Conservation (phyloP, 2,797 vertebrate species). For the Eulemur mongoz region DNA sequence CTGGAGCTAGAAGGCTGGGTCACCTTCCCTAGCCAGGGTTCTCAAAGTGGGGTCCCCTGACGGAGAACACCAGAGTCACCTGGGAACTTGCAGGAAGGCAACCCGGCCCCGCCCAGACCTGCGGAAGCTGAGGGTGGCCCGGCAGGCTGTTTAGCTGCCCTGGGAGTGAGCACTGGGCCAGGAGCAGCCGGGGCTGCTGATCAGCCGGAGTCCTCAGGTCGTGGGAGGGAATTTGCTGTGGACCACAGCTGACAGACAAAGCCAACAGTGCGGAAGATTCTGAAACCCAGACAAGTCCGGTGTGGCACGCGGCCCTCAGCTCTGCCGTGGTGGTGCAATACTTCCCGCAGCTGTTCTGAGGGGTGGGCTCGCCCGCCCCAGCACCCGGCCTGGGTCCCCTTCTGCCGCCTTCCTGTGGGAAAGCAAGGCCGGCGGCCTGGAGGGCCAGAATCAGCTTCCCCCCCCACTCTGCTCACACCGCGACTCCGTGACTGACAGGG, state of each 20-base stretch:
- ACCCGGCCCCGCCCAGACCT: background rate
- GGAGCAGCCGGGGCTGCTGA: no score
- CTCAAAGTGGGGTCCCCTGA: background rate
- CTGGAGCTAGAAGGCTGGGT: background rate
- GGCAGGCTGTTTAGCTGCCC: accelerated
- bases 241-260: background rate
- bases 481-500: accelerated
- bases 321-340: accelerated
- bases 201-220: no score
- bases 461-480: accelerated
- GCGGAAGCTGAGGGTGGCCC: background rate
- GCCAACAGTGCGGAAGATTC: accelerated
- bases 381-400: accelerated
- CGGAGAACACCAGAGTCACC: background rate
- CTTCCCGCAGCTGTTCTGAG: background rate
- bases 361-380: accelerated
- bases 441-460: background rate
- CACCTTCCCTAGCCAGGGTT: background rate
- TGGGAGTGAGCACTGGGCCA: background rate
- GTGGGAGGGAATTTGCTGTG: accelerated
- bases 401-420: accelerated
- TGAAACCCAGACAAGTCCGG: background rate
- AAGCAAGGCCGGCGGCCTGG: background rate
- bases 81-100: background rate
- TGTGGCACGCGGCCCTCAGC: no score